Evolutionary conservation across 2,888 invertebrate genomes (phyloP).

Genomic region (Cryptus armator): DNA sequence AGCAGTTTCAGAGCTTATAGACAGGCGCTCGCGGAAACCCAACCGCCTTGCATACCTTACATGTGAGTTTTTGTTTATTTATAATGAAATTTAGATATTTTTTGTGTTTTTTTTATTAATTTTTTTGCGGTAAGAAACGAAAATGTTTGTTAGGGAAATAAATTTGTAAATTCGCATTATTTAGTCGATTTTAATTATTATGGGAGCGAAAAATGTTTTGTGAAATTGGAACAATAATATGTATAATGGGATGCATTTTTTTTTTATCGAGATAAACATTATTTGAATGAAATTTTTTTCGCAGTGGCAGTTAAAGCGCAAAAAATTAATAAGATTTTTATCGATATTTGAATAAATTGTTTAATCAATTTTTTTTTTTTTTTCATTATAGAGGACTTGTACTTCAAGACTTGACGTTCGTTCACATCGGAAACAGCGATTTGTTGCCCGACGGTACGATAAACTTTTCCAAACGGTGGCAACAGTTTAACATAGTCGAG

Average conservation of each 20-base stretch:
- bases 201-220: no score
- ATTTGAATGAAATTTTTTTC: no score
- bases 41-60: constrained; percentile 99
- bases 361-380: neutral
- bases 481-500: constrained; percentile 98
- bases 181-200: no score
- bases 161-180: no score
- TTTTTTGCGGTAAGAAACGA: no score
- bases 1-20: constrained; percentile 99
- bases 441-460: constrained; percentile 94
- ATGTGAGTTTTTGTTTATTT: constrained; percentile 90
- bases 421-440: constrained; percentile 98
- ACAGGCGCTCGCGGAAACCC: constrained; percentile 96
- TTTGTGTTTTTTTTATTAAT: no score
- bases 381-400: constrained; percentile 94
- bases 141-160: no score
- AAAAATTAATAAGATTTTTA: neutral
- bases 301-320: no score
- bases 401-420: constrained; percentile 99
- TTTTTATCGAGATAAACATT: no score
- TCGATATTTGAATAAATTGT: neutral
- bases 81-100: no score
- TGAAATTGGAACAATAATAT: no score
- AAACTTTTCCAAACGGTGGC: constrained; percentile 99
- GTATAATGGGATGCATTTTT: no score